Conservation (phyloP, 2,888 invertebrate genomes). For the Heliconius ethilla region DNA sequence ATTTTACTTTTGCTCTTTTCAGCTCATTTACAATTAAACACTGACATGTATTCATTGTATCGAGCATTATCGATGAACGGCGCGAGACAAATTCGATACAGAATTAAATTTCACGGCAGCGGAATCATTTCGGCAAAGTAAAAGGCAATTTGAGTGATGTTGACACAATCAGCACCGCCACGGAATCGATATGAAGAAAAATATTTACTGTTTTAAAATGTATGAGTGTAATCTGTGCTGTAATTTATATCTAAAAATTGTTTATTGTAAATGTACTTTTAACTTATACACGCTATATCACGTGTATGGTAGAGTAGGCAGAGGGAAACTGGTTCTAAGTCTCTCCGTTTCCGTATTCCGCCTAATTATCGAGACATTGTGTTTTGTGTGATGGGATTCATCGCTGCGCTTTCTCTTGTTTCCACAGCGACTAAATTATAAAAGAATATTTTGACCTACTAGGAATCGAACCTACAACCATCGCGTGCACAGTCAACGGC, state of each 20-base stretch:
- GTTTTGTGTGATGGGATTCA: too few relatives aligned
- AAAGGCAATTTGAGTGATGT: conserved; percentile 16
- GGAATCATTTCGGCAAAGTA: conserved; percentile 15
- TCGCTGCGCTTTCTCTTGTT: too few relatives aligned
- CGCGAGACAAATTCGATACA: conserved; percentile 9
- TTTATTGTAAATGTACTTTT: too few relatives aligned
- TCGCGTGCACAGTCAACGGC: too few relatives aligned
- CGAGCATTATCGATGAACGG: conserved; percentile 17
- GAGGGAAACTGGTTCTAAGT: too few relatives aligned
- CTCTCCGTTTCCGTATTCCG: too few relatives aligned
- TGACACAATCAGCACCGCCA: not conserved
- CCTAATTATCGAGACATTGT: too few relatives aligned
- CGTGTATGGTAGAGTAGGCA: too few relatives aligned
- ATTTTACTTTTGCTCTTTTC: conserved; percentile 9
- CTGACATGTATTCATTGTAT: conserved; percentile 16
- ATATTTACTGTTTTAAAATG: conserved; percentile 12
- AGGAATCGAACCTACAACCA: too few relatives aligned
- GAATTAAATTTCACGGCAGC: conserved; percentile 9
- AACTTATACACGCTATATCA: too few relatives aligned
- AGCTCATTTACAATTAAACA: conserved; percentile 21
- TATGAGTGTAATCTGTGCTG: not conserved
- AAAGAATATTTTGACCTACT: too few relatives aligned
- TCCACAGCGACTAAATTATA: too few relatives aligned
- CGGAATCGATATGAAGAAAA: conserved; percentile 2
- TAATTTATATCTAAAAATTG: not conserved